A percentile compares a stretch with the other conserved stretches of the same genome.
These are phyloP conservation scores for Margaritifera margaritifera DNA, from an alignment of 2,888 invertebrate genomes.

Conservation along the genomic window DNA sequence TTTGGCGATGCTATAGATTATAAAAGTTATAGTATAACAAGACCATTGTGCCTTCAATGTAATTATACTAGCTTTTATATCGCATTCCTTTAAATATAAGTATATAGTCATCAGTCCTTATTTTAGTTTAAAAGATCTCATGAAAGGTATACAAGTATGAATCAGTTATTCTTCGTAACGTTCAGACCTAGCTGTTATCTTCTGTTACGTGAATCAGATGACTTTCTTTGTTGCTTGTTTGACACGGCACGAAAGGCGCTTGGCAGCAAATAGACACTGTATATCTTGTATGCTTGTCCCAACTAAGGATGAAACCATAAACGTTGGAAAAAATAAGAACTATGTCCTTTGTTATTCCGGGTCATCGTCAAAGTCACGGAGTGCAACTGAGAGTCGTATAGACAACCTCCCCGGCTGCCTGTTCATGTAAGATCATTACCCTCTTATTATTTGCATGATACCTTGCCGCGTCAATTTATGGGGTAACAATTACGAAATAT, in stretches of 20 bases:
- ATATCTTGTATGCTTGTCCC: slow-evolving; percentile 16
- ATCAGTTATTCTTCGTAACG: not conserved
- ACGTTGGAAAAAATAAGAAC: slow-evolving; percentile 3
- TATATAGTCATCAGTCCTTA: no score
- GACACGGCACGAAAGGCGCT: slow-evolving; percentile 29
- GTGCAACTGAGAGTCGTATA: slow-evolving; percentile 38
- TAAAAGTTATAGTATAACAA: no score
- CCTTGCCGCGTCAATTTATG: slow-evolving; percentile 30
- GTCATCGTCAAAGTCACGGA: slow-evolving; percentile 9
- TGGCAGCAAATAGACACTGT: slow-evolving; percentile 72
- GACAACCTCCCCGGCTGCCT: slow-evolving; percentile 44
- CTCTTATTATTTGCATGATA: slow-evolving; percentile 44
- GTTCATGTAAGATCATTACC: slow-evolving; percentile 35
- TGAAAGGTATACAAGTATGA: no score
- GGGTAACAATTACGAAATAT: slow-evolving; percentile 27
- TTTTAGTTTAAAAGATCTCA: no score
- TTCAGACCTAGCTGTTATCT: slow-evolving; percentile 31
- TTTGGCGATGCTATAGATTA: no score
- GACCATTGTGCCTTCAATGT: no score
- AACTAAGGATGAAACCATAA: slow-evolving; percentile 11
- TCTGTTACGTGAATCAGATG: slow-evolving; percentile 44
- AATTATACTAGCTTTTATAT: no score
- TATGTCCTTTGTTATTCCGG: slow-evolving; percentile 22
- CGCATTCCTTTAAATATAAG: no score
- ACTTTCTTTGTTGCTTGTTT: slow-evolving; percentile 42